A percentile compares a stretch with the other conserved stretches of the same genome.
phyloP scores from a whole-genome alignment of 2,113 vertebrate species.

The Indri indri region DNA sequence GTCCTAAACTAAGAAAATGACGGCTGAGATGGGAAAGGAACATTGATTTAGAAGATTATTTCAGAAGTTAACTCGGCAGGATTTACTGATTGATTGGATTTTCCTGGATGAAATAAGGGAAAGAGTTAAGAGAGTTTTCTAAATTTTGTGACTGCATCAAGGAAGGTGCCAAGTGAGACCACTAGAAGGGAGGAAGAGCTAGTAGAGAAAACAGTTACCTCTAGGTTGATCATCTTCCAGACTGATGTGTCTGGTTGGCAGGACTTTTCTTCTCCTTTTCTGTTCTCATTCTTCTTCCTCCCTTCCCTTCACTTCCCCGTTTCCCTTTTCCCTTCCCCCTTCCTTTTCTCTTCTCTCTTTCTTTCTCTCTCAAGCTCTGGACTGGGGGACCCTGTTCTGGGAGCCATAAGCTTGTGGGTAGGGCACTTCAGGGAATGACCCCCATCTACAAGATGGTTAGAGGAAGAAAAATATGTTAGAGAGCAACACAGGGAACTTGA shows the following conservation, averaged over 20 bases:
- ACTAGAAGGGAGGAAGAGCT: background rate
- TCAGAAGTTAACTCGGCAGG: conserved; percentile 7
- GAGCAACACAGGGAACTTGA: background rate
- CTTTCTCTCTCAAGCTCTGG: background rate
- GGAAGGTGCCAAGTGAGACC: background rate
- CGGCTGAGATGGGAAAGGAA: background rate
- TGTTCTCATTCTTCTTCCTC: background rate
- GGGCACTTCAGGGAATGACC: background rate
- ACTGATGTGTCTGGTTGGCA: background rate
- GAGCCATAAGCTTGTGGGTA: background rate
- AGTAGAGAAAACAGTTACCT: background rate
- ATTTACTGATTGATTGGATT: conserved; percentile 42
- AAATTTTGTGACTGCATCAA: background rate
- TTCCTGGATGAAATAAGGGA: background rate
- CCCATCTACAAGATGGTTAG: conserved; percentile 24
- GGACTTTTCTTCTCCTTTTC: background rate
- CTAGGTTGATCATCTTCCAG: background rate
- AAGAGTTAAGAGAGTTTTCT: conserved; percentile 1
- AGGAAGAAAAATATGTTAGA: background rate
- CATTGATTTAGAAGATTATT: conserved; percentile 46
- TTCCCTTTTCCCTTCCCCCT: background rate
- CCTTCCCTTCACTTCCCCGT: background rate
- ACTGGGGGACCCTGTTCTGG: background rate
- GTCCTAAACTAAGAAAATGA: conserved; percentile 22
- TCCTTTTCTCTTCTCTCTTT: background rate